phyloP scores from a whole-genome alignment of 2,888 invertebrate genomes.

The Limnephilus lunatus region DNA sequence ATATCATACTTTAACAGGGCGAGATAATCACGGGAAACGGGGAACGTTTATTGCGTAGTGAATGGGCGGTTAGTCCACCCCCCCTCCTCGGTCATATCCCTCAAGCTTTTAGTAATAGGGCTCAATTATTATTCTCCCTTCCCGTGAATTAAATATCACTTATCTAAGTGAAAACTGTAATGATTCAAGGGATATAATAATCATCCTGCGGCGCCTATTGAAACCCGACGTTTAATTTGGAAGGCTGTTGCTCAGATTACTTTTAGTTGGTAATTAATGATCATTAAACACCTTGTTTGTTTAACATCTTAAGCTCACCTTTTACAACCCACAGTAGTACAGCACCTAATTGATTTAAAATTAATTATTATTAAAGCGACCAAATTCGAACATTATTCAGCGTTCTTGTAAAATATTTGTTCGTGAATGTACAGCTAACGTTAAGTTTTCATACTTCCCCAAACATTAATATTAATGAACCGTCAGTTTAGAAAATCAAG shows the following conservation, averaged over 20 bases:
- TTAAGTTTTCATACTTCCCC: neutral
- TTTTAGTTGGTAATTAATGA: neutral
- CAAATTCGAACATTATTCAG: neutral
- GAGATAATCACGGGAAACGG: slow-evolving; percentile 38
- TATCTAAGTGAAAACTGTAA: slow-evolving; percentile 26
- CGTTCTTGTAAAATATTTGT: neutral
- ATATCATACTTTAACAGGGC: slow-evolving; percentile 48
- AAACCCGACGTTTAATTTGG: neutral
- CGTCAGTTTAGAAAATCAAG: neutral
- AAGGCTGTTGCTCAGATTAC: neutral
- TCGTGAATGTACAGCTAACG: neutral
- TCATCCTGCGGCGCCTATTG: neutral
- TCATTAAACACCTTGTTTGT: neutral
- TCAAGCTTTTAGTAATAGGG: slow-evolving; percentile 12
- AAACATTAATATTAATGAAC: neutral
- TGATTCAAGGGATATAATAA: slow-evolving; percentile 8
- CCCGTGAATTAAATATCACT: slow-evolving; percentile 29
- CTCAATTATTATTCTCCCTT: slow-evolving; percentile 21
- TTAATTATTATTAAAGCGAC: neutral
- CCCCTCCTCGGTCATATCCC: neutral
- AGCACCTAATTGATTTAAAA: neutral
- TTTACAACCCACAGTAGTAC: neutral
- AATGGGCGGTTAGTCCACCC: neutral
- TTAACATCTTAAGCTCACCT: neutral
- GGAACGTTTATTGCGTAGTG: slow-evolving; percentile 17